These are phyloP conservation scores for Procapra przewalskii DNA, from an alignment of 2,113 vertebrate species.

Conservation along the genomic window DNA sequence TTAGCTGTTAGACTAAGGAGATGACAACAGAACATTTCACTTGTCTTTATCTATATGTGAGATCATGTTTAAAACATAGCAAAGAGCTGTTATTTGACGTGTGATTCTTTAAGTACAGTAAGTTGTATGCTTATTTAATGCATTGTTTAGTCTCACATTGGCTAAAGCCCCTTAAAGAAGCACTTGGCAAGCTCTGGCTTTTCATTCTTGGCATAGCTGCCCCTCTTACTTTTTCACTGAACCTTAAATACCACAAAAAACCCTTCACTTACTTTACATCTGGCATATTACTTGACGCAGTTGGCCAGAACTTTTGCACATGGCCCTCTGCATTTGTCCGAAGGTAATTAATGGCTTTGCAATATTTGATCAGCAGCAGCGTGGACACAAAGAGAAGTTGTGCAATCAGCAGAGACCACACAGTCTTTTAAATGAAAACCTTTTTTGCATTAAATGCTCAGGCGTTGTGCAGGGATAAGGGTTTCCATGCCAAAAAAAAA, in stretches of 20 bases:
- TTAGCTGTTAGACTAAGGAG: constrained; percentile 67
- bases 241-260: constrained; percentile 83
- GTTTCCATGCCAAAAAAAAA: neutral
- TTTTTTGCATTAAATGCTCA: constrained; percentile 67
- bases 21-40: constrained; percentile 57
- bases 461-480: constrained; percentile 18
- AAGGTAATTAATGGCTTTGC: constrained; percentile 75
- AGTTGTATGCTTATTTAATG: constrained; percentile 77
- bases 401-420: constrained; percentile 61
- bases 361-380: constrained; percentile 74
- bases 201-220: constrained; percentile 81
- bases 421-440: constrained; percentile 72
- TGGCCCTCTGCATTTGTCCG: constrained; percentile 70
- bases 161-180: constrained; percentile 80
- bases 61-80: constrained; percentile 73
- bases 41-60: constrained; percentile 69
- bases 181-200: constrained; percentile 78
- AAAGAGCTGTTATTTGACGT: constrained; percentile 78
- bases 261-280: constrained; percentile 74
- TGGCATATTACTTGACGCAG: constrained; percentile 63
- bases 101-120: constrained; percentile 75
- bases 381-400: constrained; percentile 64
- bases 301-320: constrained; percentile 69
- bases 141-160: constrained; percentile 83
- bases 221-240: constrained; percentile 80